Base-by-base conservation (phyloP, 2,888 invertebrate genomes). In the Crocallis elinguaria region DNA sequence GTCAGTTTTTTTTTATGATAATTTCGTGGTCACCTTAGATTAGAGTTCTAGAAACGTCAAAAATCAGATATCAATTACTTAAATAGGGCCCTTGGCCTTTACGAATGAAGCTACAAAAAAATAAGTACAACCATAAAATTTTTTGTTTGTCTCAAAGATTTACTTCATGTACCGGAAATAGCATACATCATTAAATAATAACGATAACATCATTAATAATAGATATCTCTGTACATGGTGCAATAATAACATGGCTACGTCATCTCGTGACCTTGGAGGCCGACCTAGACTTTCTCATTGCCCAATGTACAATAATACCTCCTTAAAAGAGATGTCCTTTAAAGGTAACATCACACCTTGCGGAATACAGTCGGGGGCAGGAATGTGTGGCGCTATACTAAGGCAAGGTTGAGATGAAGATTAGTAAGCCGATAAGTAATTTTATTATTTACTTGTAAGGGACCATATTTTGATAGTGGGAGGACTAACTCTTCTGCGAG, bases 261-360 rank as follows among this genome's bases (percentile, higher is more conserved):
- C 14, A 46, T 27, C 9, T 38, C 21, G 5, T 57, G 58, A 59
- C 58, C 58, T 59, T 57, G 52, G 9, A 32, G 14, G 14, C 27
- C 33, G 25, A 54, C 43, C 51, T 55, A 46, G 25, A 51, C 54
- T 54, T 19, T 46, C 49, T 17, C 48, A 35, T 63, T 57, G 50
- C 58, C 32, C 50, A 58, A 60, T 42, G 12, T 29, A 35, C 17
- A 42, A 36, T 44, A 36, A 54, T 25, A 19, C 1, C 9, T 37
- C 60, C 60, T 49, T 56, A 61, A 39, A 48, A 11, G 46, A 35
- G 23, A 35, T 52, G 25, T 55, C 58, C 60, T 49, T 52, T 43
- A 50, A 49, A 32, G 58, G 63, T 44, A 50, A 13, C 44, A 46
- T 58, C 54, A 48, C 27, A 48, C 42, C 52, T 48, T 57, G 53